These are phyloP conservation scores for Ophonus ardosiacus DNA, from an alignment of 2,888 invertebrate genomes.

Conservation along the genomic window DNA sequence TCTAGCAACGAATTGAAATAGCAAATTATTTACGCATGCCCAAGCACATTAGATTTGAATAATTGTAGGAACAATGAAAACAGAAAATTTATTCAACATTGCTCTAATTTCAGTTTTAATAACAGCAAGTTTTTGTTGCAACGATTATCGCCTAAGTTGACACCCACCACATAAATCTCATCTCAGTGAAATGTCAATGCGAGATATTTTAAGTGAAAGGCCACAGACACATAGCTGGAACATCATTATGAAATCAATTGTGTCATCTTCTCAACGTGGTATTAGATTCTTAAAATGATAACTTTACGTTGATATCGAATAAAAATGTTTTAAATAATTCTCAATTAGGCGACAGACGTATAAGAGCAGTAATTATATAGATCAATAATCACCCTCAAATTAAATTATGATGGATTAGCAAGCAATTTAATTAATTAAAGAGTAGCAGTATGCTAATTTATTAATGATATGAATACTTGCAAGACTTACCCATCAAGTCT, in stretches of 20 bases:
- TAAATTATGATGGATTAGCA: background rate
- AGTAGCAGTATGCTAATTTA: background rate
- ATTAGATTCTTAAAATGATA: background rate
- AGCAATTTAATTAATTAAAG: conserved; percentile 25
- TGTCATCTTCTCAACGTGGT: conserved; percentile 36
- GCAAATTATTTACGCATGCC: conserved; percentile 56
- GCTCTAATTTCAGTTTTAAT: conserved; percentile 45
- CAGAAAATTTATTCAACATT: conserved; percentile 43
- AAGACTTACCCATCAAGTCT: conserved; percentile 90
- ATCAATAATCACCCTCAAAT: conserved; percentile 10
- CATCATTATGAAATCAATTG: conserved; percentile 56
- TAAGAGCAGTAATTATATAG: background rate
- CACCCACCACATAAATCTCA: conserved; percentile 33
- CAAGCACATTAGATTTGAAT: conserved; percentile 51
- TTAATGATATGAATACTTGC: background rate
- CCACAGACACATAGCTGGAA: conserved; percentile 21
- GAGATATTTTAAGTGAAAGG: conserved; percentile 59
- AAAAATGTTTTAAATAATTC: conserved; percentile 31
- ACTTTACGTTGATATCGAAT: background rate
- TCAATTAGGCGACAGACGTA: background rate
- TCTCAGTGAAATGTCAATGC: conserved; percentile 51
- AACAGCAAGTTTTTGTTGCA: background rate
- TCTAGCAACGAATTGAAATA: conserved; percentile 43
- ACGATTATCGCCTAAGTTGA: background rate
- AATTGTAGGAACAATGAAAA: conserved; percentile 56